These are phyloP conservation scores for Microplitis manilae DNA, from an alignment of 2,888 invertebrate species.

Conservation along the genomic window DNA sequence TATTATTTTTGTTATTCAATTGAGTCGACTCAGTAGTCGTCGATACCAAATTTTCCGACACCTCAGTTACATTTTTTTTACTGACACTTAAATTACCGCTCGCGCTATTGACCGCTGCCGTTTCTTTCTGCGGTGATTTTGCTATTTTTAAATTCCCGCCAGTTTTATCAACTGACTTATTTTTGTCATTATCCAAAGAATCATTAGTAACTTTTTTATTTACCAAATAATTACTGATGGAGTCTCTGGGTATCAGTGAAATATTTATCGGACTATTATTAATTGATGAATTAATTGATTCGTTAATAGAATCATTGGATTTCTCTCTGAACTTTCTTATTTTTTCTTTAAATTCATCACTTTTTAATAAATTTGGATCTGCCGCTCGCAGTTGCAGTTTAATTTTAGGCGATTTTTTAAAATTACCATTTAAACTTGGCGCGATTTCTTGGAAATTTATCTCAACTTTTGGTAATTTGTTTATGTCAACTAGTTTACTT, in stretches of 20 bases:
- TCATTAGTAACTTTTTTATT: too few relatives aligned
- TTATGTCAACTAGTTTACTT: not conserved
- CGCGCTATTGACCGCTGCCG: not conserved
- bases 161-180: not conserved
- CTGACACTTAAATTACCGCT: not conserved
- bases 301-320: not conserved
- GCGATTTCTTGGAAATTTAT: not conserved
- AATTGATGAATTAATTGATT: not conserved
- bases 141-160: too few relatives aligned
- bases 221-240: too few relatives aligned
- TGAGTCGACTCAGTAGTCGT: not conserved
- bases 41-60: not conserved
- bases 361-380: not conserved
- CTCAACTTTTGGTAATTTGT: not conserved
- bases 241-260: too few relatives aligned
- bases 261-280: too few relatives aligned
- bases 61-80: not conserved
- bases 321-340: not conserved
- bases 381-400: not conserved
- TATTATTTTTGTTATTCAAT: not conserved
- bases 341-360: not conserved
- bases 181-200: too few relatives aligned
- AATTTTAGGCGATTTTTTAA: not conserved
- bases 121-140: too few relatives aligned
- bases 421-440: not conserved